Percentiles rank a stretch among this genome's conserved stretches.
phyloP scores from a whole-genome alignment of 2,113 vertebrate genomes.

The Xenopus borealis region DNA sequence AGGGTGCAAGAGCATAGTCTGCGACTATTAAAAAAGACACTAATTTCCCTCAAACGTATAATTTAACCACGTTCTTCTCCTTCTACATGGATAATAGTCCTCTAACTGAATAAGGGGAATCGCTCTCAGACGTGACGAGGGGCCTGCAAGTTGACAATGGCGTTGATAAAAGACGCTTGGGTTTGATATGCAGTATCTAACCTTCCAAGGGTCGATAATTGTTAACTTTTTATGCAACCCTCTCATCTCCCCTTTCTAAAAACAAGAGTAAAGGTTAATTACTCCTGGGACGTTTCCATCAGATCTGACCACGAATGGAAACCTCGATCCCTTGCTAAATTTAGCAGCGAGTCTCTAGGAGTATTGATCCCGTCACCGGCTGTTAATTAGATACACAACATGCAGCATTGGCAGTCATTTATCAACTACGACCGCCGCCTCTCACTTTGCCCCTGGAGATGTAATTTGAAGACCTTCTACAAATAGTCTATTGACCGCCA shows the following conservation, averaged over 20 bases:
- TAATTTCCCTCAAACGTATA: too few relatives aligned
- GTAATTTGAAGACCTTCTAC: conserved; percentile 48
- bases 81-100: too few relatives aligned
- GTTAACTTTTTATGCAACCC: background rate
- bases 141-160: background rate
- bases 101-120: too few relatives aligned
- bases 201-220: background rate
- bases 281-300: conserved; percentile 54
- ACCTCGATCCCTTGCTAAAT: conserved; percentile 47
- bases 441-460: conserved; percentile 49
- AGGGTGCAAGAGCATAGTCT: too few relatives aligned
- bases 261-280: conserved; percentile 53
- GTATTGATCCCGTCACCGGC: conserved; percentile 52
- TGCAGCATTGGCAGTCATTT: conserved; percentile 55
- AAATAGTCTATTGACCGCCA: conserved; percentile 48
- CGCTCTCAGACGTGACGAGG: background rate
- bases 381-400: conserved; percentile 55
- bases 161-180: background rate
- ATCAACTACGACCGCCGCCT: conserved; percentile 50
- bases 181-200: background rate
- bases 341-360: conserved; percentile 46
- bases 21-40: too few relatives aligned
- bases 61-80: too few relatives aligned
- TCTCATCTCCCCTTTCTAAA: background rate
- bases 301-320: conserved; percentile 51